Evolutionary conservation across 2,113 vertebrate species (phyloP).

Genomic region (Thryonomys swinderianus): DNA sequence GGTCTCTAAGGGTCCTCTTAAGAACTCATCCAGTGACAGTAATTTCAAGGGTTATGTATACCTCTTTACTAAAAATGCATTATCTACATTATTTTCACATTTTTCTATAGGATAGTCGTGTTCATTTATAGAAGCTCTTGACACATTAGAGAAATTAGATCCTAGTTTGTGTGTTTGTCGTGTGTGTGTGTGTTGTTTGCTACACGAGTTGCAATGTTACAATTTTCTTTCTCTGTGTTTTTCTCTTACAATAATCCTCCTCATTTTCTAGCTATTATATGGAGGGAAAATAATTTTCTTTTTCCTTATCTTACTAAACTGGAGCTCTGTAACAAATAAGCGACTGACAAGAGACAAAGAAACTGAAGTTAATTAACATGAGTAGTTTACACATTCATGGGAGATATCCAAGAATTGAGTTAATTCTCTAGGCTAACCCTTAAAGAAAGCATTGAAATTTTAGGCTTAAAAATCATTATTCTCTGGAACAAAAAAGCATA

Average conservation of each 20-base stretch:
- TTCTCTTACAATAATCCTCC: not conserved
- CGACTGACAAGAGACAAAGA: not conserved
- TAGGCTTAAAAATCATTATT: not conserved
- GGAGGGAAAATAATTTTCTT: not conserved
- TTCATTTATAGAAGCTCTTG: not conserved
- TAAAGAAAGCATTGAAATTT: not conserved
- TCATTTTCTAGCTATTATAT: not conserved
- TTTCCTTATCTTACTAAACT: not conserved
- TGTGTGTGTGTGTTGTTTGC: not conserved
- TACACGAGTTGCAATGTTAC: not conserved
- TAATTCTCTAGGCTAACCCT: not conserved
- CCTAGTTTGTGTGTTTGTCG: not conserved
- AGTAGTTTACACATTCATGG: not conserved
- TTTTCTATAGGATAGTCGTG: not conserved
- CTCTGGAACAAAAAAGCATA: not conserved
- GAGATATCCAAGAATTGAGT: not conserved
- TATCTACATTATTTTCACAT: slow-evolving; percentile 2
- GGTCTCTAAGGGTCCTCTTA: not conserved
- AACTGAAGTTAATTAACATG: not conserved
- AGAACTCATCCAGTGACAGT: not conserved
- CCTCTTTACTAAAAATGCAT: not conserved
- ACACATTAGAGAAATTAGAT: not conserved
- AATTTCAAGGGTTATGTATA: not conserved
- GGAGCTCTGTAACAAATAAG: not conserved
- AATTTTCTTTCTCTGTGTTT: not conserved